Conservation (phyloP, 2,797 vertebrate genomes). For the Crocodylus rhombifer region DNA sequence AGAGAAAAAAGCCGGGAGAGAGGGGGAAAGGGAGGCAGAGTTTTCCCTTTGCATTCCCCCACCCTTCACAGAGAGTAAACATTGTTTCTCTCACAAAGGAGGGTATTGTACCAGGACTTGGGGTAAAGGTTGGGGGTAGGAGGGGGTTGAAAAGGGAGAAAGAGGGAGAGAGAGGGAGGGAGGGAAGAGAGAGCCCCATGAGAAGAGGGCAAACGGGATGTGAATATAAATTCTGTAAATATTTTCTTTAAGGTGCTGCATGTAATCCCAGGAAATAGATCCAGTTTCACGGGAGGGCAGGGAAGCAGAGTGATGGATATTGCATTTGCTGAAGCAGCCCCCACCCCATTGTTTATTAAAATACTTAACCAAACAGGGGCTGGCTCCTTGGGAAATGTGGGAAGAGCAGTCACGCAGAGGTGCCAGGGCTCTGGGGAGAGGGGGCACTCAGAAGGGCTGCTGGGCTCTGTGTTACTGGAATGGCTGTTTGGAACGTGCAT, state of each 20-base stretch:
- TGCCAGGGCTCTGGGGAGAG: not conserved
- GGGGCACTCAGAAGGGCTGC: not conserved
- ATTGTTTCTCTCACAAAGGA: slow-evolving; percentile 71
- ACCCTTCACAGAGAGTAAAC: slow-evolving; percentile 60
- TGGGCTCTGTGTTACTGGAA: not conserved
- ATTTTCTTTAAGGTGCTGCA: slow-evolving; percentile 74
- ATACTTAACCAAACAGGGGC: not conserved
- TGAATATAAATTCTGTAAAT: slow-evolving; percentile 78
- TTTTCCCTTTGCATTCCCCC: slow-evolving; percentile 54
- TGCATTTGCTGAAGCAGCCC: not conserved
- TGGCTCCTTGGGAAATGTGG: not conserved
- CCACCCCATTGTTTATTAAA: not conserved
- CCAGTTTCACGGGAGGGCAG: slow-evolving; percentile 16
- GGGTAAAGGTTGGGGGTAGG: slow-evolving; percentile 33
- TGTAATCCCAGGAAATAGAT: slow-evolving; percentile 74
- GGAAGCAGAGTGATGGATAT: not conserved
- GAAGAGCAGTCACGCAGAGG: not conserved
- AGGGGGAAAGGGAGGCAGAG: not conserved
- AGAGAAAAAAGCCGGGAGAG: not conserved
- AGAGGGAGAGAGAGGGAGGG: not conserved
- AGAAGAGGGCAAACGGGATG: slow-evolving; percentile 60
- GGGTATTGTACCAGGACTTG: slow-evolving; percentile 54
- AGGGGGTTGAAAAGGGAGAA: slow-evolving; percentile 24
- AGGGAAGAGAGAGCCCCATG: slow-evolving; percentile 33
- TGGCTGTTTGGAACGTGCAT: not conserved